These are phyloP conservation scores for Chrysomela aeneicollis DNA, from an alignment of 2,888 invertebrate genomes.

Conservation along the genomic window DNA sequence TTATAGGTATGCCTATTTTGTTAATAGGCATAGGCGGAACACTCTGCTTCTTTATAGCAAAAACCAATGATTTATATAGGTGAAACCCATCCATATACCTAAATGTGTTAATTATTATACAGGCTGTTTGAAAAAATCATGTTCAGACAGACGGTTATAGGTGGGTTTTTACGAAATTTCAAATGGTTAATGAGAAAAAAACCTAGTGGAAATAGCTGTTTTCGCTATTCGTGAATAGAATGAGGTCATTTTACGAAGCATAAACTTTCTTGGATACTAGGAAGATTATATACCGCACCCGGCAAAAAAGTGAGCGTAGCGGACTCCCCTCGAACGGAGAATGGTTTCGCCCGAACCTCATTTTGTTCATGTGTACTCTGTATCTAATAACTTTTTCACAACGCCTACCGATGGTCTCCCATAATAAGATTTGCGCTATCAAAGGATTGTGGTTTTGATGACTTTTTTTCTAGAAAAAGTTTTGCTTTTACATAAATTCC, in stretches of 20 bases:
- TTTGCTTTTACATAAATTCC: too few relatives aligned
- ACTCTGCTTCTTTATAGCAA: too few relatives aligned
- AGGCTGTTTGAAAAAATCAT: background rate
- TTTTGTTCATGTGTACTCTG: conserved; percentile 61
- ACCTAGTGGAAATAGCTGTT: background rate
- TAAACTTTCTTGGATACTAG: conserved; percentile 28
- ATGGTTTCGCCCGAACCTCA: conserved; percentile 64
- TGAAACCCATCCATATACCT: too few relatives aligned
- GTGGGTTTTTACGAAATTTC: background rate
- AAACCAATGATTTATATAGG: too few relatives aligned
- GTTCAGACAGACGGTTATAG: background rate
- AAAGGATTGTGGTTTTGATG: conserved; percentile 27
- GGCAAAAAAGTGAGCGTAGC: conserved; percentile 52
- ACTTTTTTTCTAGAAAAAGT: background rate
- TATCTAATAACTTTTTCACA: conserved; percentile 60
- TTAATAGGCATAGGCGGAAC: background rate
- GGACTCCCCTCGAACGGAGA: conserved; percentile 59
- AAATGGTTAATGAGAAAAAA: background rate
- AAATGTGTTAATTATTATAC: background rate
- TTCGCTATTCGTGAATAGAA: background rate
- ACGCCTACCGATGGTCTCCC: conserved; percentile 52
- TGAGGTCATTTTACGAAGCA: conserved; percentile 14
- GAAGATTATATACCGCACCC: conserved; percentile 50
- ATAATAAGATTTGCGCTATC: conserved; percentile 41
- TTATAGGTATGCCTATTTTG: background rate